Evolutionary conservation across 37 sponge, comb jelly and placozoan genomes (phyloP).

Genomic region (Theonella swinhoei): DNA sequence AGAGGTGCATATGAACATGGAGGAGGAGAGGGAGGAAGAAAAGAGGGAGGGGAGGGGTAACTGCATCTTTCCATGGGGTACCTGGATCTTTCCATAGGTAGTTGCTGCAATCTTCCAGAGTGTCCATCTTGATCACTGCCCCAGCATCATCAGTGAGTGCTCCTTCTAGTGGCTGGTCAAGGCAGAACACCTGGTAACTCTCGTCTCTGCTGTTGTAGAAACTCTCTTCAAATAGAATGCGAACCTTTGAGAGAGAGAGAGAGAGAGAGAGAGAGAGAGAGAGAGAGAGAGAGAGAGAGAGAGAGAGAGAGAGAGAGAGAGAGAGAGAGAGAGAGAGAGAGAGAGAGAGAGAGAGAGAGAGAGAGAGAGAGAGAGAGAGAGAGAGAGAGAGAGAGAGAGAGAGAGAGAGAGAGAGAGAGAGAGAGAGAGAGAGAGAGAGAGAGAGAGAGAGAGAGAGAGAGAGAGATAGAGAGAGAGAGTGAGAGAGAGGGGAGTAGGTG

Average conservation of each 20-base stretch:
- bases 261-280: not conserved
- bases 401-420: not conserved
- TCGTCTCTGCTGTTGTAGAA: constrained; percentile 85
- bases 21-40: no score
- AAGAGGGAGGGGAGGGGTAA: not conserved
- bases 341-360: not conserved
- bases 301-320: constrained; percentile 11
- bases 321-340: constrained; percentile 13
- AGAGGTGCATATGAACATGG: no score
- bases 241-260: constrained; percentile 77
- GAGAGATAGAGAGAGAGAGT: not conserved
- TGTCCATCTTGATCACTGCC: constrained; percentile 19
- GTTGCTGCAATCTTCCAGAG: constrained; percentile 59
- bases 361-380: not conserved
- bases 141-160: constrained; percentile 33
- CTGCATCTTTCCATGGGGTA: not conserved
- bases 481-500: not conserved
- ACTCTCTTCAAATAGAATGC: constrained; percentile 94
- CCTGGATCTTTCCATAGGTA: constrained; percentile 71
- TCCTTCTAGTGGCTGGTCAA: constrained; percentile 90
- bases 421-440: constrained; percentile 3
- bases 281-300: not conserved
- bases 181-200: constrained; percentile 88
- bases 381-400: not conserved
- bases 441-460: constrained; percentile 17